Evolutionary conservation across 1,140 invertebrate genomes (phyloP), one percentile per base, ranked within the genome.

Genomic region (Chionoecetes opilio): DNA sequence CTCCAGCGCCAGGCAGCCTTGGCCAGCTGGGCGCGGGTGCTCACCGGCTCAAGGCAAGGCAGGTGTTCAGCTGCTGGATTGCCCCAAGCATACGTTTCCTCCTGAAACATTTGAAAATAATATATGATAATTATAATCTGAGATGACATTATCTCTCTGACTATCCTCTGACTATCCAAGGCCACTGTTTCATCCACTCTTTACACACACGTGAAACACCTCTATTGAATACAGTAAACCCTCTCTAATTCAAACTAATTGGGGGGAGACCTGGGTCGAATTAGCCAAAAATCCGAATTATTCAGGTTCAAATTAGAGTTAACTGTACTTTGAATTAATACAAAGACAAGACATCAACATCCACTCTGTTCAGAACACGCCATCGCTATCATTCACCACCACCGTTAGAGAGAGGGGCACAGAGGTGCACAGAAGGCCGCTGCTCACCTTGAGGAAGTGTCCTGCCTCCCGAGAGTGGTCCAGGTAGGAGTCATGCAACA

Each of bases 401-500:
- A 26, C 82, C 82, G 9, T 26, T 84, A 17, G 21, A 17, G 46
- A 53, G 8, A 53, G 8, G 32, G 26, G 21, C 9, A 84, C 9
- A 29, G 11, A 29, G 1, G 29, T n/a, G n/a, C n/a, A 3, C 82
- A 31, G 32, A 82, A 17, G 8, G 9, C 53, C n/a, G 5, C 35
- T 82, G 26, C 97, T 97, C 96, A 98, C 98, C 96, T 98, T 97
- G 8, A 99, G 96, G 96, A 99, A 99, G 91, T 96, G 96, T 0
- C 98, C 98, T 26, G 97, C 97, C 41, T 97, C 96, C 31, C 97
- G 97, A 91, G 98, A 98, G 85, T 98, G 97, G 21, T 98, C 97
- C 11, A 99, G 97, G 96, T 99, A 99, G 0, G 98, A 98, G 1
- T 98, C 97, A 96, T 99, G 98, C 11, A 99, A 97, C 2, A 99